Evolutionary conservation across 2,797 vertebrate genomes (phyloP).

Genomic region (Pangasius krempfi): DNA sequence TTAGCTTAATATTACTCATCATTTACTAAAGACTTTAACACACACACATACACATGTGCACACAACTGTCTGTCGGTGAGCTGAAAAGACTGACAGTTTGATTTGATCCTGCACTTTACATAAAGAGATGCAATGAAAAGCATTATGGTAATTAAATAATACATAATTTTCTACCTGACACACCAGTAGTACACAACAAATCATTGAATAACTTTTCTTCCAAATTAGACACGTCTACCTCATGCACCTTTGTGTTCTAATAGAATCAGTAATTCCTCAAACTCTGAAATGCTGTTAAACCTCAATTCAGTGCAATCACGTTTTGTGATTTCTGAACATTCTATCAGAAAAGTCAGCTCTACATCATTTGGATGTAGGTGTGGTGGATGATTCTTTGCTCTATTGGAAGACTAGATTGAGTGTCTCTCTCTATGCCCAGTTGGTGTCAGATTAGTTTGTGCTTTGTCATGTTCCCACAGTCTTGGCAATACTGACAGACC

Average conservation of each 20-base stretch:
- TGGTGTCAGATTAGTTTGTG: not conserved
- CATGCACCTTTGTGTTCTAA: not conserved
- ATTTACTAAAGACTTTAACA: slow-evolving; percentile 15
- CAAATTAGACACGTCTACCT: not conserved
- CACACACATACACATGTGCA: not conserved
- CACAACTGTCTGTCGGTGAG: not conserved
- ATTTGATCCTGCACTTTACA: not conserved
- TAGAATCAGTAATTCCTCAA: not conserved
- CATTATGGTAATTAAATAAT: too few relatives aligned
- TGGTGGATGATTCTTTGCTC: not conserved
- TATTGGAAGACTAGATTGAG: not conserved
- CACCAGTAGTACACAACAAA: not conserved
- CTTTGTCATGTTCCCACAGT: not conserved
- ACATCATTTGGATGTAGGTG: not conserved
- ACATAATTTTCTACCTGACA: not conserved
- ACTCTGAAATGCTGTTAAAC: not conserved
- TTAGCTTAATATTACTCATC: slow-evolving; percentile 32
- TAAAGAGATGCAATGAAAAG: not conserved
- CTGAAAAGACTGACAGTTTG: not conserved
- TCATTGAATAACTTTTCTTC: not conserved
- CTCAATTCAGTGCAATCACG: not conserved
- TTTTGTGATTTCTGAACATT: not conserved
- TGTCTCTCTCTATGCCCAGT: not conserved
- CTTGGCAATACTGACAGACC: not conserved
- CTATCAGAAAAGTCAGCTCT: not conserved